Evolutionary conservation across 2,888 invertebrate genomes (phyloP).

Genomic region (Volucella inanis): DNA sequence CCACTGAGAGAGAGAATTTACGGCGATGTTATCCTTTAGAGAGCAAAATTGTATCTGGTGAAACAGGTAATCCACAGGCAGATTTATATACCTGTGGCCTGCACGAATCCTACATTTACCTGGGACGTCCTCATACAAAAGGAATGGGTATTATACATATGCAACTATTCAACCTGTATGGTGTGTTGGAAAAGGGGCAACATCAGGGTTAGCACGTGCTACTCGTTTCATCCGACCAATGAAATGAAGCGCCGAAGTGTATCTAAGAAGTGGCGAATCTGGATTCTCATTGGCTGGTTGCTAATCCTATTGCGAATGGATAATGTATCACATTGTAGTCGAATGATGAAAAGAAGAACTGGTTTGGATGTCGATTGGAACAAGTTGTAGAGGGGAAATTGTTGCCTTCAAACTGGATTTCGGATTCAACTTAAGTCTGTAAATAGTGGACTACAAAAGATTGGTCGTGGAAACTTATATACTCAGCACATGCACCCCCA

Average conservation of each 20-base stretch:
- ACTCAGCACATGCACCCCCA: too few species aligned
- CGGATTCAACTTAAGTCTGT: not conserved
- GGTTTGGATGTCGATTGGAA: constrained; percentile 42
- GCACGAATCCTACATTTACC: constrained; percentile 26
- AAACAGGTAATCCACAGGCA: constrained; percentile 56
- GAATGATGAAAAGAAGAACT: constrained; percentile 43
- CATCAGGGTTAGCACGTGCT: constrained; percentile 80
- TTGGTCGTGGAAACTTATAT: not conserved
- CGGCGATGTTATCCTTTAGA: constrained; percentile 74
- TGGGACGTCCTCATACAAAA: constrained; percentile 64
- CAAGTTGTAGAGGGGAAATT: constrained; percentile 67
- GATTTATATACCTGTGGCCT: constrained; percentile 51
- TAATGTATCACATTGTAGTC: constrained; percentile 10
- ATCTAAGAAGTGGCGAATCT: constrained; percentile 58
- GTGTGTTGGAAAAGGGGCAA: constrained; percentile 20
- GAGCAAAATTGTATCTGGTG: constrained; percentile 72
- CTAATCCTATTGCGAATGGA: constrained; percentile 21
- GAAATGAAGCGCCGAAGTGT: constrained; percentile 76
- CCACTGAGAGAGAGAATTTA: constrained; percentile 28
- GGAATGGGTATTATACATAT: not conserved
- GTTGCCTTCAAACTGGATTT: constrained; percentile 14
- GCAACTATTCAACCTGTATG: constrained; percentile 29
- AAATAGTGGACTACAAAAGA: constrained; percentile 1
- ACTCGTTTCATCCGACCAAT: constrained; percentile 78
- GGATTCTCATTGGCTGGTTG: constrained; percentile 58